These are phyloP conservation scores for Mythimna impura DNA, from an alignment of 2,888 invertebrate genomes.

Conservation along the genomic window DNA sequence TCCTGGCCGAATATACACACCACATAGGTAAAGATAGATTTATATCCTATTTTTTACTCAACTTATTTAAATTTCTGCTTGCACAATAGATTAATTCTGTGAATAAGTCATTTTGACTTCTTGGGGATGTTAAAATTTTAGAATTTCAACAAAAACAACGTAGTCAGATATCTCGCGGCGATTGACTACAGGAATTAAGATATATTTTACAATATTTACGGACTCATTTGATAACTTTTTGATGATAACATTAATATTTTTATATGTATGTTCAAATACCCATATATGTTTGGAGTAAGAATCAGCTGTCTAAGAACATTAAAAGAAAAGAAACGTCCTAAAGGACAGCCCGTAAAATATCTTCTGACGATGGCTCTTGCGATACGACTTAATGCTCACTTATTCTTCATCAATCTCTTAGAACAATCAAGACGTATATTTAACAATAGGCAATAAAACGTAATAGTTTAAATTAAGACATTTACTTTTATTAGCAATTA, in stretches of 20 bases:
- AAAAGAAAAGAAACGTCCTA: not conserved
- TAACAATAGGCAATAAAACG: conserved; percentile 47
- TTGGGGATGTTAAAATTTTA: too few relatives aligned
- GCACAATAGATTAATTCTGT: too few relatives aligned
- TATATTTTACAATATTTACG: too few relatives aligned
- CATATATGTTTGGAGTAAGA: not conserved
- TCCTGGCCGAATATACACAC: not conserved
- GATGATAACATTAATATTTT: too few relatives aligned
- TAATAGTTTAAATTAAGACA: conserved; percentile 51
- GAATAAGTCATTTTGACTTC: too few relatives aligned
- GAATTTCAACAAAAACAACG: too few relatives aligned
- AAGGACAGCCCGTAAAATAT: not conserved
- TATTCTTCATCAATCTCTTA: not conserved
- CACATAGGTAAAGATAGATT: not conserved
- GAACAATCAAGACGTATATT: conserved; percentile 14
- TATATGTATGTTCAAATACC: too few relatives aligned
- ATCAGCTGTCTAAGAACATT: not conserved
- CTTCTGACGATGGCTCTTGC: not conserved
- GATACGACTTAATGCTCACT: not conserved
- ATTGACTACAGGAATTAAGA: too few relatives aligned
- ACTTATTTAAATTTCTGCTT: too few relatives aligned
- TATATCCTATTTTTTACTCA: too few relatives aligned
- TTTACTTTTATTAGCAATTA: conserved; percentile 53
- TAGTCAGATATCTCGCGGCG: not conserved
- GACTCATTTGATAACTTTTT: too few relatives aligned